Conservation (phyloP, 2,888 invertebrate species). For the Epistrophella euchroma region DNA sequence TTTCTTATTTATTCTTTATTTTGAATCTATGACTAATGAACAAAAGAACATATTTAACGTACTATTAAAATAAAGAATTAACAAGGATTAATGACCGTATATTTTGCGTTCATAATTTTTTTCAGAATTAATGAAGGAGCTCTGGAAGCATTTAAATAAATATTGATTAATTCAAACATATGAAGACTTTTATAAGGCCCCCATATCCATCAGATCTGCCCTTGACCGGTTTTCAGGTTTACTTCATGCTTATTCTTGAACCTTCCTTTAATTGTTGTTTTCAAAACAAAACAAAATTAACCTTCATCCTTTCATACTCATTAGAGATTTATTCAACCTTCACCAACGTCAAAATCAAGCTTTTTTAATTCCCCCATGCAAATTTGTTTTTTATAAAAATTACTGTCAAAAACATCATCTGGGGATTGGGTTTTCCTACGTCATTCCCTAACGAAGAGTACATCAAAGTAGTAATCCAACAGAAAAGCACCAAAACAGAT, state of each 20-base stretch:
- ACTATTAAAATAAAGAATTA: background rate
- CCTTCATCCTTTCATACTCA: background rate
- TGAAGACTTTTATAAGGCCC: background rate
- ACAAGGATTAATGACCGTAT: background rate
- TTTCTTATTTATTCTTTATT: no score
- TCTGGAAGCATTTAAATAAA: background rate
- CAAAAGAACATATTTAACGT: no score
- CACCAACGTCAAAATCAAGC: background rate
- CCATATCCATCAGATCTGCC: background rate
- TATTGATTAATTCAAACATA: constrained; percentile 20
- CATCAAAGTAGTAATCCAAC: background rate
- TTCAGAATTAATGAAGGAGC: background rate
- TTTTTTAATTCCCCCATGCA: background rate
- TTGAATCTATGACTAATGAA: no score
- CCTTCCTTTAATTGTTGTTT: constrained; percentile 1
- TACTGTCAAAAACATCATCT: background rate
- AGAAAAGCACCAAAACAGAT: background rate
- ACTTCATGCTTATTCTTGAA: background rate
- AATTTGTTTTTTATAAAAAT: background rate
- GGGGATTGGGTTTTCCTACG: background rate
- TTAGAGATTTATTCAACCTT: background rate
- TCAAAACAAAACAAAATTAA: background rate
- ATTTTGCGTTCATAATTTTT: background rate
- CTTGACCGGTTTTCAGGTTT: constrained; percentile 1
- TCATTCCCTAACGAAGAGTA: background rate